These are phyloP conservation scores for Ursus arctos DNA, from an alignment of 2,113 vertebrate species.

Conservation along the genomic window DNA sequence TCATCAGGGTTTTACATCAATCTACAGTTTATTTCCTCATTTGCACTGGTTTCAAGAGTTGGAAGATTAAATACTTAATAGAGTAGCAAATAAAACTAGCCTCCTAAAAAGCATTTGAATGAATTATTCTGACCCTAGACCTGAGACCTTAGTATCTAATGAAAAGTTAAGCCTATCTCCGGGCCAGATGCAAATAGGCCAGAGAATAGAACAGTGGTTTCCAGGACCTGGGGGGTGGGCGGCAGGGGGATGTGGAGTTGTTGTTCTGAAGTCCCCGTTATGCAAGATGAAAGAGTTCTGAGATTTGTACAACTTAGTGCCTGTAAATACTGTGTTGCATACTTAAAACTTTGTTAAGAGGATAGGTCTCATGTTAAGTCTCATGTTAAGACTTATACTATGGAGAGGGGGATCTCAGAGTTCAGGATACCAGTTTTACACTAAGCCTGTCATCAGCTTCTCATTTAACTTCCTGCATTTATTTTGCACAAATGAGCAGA, in stretches of 20 bases:
- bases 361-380: neutral
- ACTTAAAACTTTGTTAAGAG: neutral
- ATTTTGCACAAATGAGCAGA: neutral
- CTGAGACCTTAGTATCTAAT: neutral
- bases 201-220: neutral
- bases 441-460: neutral
- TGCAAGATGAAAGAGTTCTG: neutral
- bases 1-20: neutral
- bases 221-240: too few relatives aligned
- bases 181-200: neutral
- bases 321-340: neutral
- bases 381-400: neutral
- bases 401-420: neutral
- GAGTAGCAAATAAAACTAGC: neutral
- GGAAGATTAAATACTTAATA: conserved; percentile 10
- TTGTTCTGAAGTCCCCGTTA: neutral
- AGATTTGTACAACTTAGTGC: neutral
- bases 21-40: neutral
- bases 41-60: neutral
- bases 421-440: neutral
- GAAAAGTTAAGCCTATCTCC: neutral
- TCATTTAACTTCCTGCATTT: neutral
- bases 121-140: neutral
- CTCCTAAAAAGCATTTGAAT: neutral
- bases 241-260: neutral